Percentiles rank a stretch among this genome's conserved stretches.
Conservation (phyloP, 2,888 invertebrate species). For the Agapostemon virescens region DNA sequence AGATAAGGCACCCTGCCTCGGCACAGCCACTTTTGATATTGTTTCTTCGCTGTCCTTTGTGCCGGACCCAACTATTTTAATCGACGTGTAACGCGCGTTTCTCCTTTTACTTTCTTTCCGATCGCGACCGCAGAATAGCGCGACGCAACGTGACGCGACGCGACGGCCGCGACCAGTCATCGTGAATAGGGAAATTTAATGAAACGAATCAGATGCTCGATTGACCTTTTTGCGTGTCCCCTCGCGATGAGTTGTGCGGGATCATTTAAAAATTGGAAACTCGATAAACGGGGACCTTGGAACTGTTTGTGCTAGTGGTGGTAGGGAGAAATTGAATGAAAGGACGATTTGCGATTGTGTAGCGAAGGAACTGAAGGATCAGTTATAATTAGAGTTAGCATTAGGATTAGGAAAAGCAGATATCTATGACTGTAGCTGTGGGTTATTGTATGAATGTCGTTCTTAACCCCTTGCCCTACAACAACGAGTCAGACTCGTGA, state of each 20-base stretch:
- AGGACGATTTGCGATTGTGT: background rate
- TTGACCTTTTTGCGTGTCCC: background rate
- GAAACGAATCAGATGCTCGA: slow-evolving; percentile 10
- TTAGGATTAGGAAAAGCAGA: too few species aligned
- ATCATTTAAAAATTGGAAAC: background rate
- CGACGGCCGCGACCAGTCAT: slow-evolving; percentile 1
- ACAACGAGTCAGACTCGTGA: too few species aligned
- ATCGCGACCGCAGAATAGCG: background rate
- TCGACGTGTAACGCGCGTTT: slow-evolving; percentile 13
- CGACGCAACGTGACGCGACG: background rate
- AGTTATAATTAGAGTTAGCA: background rate
- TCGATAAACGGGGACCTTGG: background rate
- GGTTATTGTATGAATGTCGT: too few species aligned
- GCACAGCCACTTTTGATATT: slow-evolving; percentile 31
- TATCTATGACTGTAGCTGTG: too few species aligned
- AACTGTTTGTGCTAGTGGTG: background rate
- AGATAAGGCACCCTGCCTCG: slow-evolving; percentile 26
- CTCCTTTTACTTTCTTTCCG: too few species aligned
- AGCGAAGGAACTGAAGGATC: background rate
- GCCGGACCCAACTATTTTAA: slow-evolving; percentile 17
- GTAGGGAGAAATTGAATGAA: background rate
- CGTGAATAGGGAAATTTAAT: slow-evolving; percentile 11
- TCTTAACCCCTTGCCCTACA: too few species aligned
- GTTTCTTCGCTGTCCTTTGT: slow-evolving; percentile 35
- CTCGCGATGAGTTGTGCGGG: background rate